Evolutionary conservation across 2,888 invertebrate species (phyloP).

Genomic region (Ichneumoninae sp.): DNA sequence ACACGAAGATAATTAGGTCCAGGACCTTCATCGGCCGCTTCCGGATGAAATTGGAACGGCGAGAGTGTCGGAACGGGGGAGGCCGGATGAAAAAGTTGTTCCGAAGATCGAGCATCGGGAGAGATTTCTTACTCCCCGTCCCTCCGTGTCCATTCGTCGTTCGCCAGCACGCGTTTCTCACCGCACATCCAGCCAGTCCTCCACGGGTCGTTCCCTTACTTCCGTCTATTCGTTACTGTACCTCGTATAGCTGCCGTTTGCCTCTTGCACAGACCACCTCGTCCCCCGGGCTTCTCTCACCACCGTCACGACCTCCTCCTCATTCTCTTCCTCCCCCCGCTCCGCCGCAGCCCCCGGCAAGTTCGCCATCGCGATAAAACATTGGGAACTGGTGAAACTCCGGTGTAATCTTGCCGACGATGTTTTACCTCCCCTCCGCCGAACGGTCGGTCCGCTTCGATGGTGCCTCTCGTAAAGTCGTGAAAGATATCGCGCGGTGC

Average conservation of each 20-base stretch:
- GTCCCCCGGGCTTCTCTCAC: slow-evolving; percentile 32
- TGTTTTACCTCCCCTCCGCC: slow-evolving; percentile 74
- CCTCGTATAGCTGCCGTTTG: slow-evolving; percentile 27
- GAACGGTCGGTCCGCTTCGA: slow-evolving; percentile 67
- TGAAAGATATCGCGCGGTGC: slow-evolving; percentile 76
- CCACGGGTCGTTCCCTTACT: slow-evolving; percentile 18
- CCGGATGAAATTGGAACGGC: slow-evolving; percentile 18
- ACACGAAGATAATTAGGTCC: slow-evolving; percentile 20
- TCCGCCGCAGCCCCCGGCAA: slow-evolving; percentile 29
- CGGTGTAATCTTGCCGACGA: slow-evolving; percentile 79
- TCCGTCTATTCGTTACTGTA: slow-evolving; percentile 57
- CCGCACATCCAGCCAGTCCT: slow-evolving; percentile 40
- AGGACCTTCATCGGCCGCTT: neutral
- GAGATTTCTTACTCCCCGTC: slow-evolving; percentile 61
- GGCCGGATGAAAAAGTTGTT: slow-evolving; percentile 59
- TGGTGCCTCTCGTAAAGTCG: slow-evolving; percentile 75
- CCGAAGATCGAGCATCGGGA: slow-evolving; percentile 58
- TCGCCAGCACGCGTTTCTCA: slow-evolving; percentile 56
- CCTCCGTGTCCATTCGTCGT: slow-evolving; percentile 56
- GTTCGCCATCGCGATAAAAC: slow-evolving; percentile 79
- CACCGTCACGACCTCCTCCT: slow-evolving; percentile 6
- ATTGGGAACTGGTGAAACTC: slow-evolving; percentile 80
- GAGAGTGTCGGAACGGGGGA: neutral
- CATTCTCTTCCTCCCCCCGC: neutral
- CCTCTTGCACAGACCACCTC: slow-evolving; percentile 21